These are phyloP conservation scores for Leptosomus discolor DNA, from an alignment of 2,113 vertebrate genomes.

Conservation along the genomic window DNA sequence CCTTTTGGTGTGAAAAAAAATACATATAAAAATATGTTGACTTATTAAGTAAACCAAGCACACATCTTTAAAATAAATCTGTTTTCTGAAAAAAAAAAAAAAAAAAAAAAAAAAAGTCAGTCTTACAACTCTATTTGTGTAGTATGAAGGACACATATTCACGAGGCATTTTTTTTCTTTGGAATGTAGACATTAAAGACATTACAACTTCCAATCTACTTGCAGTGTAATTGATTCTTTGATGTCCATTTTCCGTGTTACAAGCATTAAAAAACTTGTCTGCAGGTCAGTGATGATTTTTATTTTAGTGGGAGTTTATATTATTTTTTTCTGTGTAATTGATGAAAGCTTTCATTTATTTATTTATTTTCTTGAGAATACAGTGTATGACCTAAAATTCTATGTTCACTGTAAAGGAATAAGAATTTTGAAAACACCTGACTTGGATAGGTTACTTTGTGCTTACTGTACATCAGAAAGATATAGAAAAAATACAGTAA, in stretches of 20 bases:
- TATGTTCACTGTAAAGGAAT: background rate
- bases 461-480: background rate
- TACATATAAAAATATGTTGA: background rate
- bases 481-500: background rate
- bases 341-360: background rate
- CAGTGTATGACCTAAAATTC: background rate
- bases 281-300: slow-evolving; percentile 29
- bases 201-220: slow-evolving; percentile 29
- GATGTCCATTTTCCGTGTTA: background rate
- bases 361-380: background rate
- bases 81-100: background rate
- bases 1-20: background rate
- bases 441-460: background rate
- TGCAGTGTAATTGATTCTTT: slow-evolving; percentile 41
- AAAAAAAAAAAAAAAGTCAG: background rate
- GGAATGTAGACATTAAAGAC: slow-evolving; percentile 24
- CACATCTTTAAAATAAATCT: background rate
- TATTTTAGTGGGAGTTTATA: background rate
- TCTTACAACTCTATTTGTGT: background rate
- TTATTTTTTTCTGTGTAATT: background rate
- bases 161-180: background rate
- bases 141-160: background rate
- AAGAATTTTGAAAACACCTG: background rate
- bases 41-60: background rate
- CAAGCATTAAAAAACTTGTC: slow-evolving; percentile 44